A percentile compares a stretch with the other conserved stretches of the same genome.
phyloP scores from a whole-genome alignment of 2,888 invertebrate genomes.

The Anaspis maculata region DNA sequence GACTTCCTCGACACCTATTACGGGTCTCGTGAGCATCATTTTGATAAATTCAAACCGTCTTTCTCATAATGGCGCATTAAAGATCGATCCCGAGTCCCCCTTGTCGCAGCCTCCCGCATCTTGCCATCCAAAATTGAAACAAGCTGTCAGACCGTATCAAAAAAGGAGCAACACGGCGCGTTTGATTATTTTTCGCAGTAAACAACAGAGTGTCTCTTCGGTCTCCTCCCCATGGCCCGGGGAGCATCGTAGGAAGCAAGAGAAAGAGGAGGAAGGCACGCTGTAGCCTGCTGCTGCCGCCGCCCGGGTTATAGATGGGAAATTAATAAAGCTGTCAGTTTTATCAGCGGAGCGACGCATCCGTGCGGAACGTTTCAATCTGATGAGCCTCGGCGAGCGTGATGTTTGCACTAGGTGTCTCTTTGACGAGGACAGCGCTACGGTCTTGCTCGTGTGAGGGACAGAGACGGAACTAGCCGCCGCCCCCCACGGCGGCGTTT shows the following conservation, averaged over 20 bases:
- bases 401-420: conserved; percentile 43
- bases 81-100: too few relatives aligned
- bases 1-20: too few relatives aligned
- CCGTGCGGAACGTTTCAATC: conserved; percentile 46
- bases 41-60: too few relatives aligned
- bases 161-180: conserved; percentile 18
- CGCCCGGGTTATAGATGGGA: conserved; percentile 47
- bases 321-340: conserved; percentile 73
- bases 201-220: too few relatives aligned
- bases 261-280: conserved; percentile 24
- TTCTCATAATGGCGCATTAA: too few relatives aligned
- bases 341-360: conserved; percentile 43
- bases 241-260: conserved; percentile 11
- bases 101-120: too few relatives aligned
- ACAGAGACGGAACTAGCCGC: too few relatives aligned
- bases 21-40: too few relatives aligned
- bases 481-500: conserved; percentile 30
- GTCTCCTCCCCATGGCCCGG: too few relatives aligned
- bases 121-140: too few relatives aligned
- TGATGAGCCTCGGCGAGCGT: conserved; percentile 26
- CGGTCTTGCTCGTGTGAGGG: not conserved
- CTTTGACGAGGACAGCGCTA: conserved; percentile 46
- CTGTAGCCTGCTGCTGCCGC: not conserved
- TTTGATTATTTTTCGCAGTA: conserved; percentile 26
- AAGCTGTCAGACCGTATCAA: too few relatives aligned